Evolutionary conservation across 2,113 vertebrate species (phyloP), one percentile per base, ranked within the genome.

Genomic region (Atherinomorus stipes): DNA sequence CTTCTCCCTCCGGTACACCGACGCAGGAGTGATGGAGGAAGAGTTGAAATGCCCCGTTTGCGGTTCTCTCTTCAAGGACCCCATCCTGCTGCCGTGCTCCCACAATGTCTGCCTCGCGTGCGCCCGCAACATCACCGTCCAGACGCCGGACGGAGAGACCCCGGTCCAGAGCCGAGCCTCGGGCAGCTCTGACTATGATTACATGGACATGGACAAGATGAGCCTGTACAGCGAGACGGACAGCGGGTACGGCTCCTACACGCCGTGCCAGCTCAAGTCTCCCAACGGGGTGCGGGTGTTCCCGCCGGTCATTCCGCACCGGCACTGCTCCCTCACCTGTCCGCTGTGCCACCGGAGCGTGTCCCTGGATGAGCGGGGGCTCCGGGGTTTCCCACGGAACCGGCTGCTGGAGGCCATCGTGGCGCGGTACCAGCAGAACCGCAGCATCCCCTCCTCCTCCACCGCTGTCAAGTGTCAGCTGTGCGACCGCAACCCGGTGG

Each of bases 41-140:
- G 97, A 98, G 89, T 90, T 98, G 42, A 99, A 99, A 93, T 99
- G 97, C 84, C 97, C 97, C 0, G 97, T 99, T 54, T 99, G 97
- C 79, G 97, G 97, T 12, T 95, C 96, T 1, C 93, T 99, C 19
- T 99, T 96, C 83, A 94, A 94, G 80, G 97, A 98, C 42, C 96
- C 97, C 49, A 87, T 98, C 78, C 95, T 98, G 75, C 76, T 98
- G 83, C 97, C 96, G 7, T 98, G 97, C 66, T 96, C 97, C 11
- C 97, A 98, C 92, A 98, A 96, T 11, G 95, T 98, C 71, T 98
- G 97, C 88, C 91, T 96, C 91, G 93, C 95, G n/a, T 99, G 97
- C 52, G 97, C 96, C 5, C 95, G 96, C 59, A 98, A 96, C 90
- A 99, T 99, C 92, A 95, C 95, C 2, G 96, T 98, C 42, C 97